Evolutionary conservation across 2,113 vertebrate genomes (phyloP).

Genomic region (Smithornis capensis): DNA sequence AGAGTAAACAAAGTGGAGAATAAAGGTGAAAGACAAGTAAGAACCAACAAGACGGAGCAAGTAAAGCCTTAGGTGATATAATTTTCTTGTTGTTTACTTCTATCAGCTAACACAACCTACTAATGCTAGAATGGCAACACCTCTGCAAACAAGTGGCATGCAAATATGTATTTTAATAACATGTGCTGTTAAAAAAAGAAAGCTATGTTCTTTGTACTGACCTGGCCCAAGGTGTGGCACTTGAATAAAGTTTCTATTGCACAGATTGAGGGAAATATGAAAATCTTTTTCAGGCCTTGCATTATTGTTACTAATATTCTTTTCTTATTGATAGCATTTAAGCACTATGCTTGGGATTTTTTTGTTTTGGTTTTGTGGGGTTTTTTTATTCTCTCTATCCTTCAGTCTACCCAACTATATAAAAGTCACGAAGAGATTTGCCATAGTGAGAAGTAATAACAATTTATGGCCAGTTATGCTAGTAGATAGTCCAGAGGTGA

Average conservation of each 20-base stretch:
- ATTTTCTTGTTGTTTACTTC: background rate
- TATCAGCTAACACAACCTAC: background rate
- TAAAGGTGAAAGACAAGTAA: background rate
- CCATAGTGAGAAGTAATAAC: background rate
- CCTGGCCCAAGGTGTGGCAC: background rate
- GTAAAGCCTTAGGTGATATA: background rate
- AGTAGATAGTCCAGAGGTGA: background rate
- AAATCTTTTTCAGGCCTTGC: background rate
- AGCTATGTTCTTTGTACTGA: background rate
- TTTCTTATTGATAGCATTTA: background rate
- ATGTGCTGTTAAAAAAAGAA: background rate
- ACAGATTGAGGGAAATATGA: background rate
- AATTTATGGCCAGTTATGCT: constrained; percentile 36
- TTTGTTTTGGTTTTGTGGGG: too few relatives aligned
- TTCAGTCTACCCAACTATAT: background rate
- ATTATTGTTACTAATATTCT: background rate
- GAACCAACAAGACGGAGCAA: background rate
- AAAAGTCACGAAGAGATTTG: background rate
- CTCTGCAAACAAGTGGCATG: background rate
- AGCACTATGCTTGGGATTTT: background rate
- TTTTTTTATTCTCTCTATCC: background rate
- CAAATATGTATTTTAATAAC: background rate
- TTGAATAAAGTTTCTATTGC: background rate
- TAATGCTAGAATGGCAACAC: background rate
- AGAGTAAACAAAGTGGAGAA: background rate